Percentiles rank a stretch among this genome's conserved stretches.
These are phyloP conservation scores for Baronia brevicornis DNA, from an alignment of 2,888 invertebrate species.

Conservation along the genomic window DNA sequence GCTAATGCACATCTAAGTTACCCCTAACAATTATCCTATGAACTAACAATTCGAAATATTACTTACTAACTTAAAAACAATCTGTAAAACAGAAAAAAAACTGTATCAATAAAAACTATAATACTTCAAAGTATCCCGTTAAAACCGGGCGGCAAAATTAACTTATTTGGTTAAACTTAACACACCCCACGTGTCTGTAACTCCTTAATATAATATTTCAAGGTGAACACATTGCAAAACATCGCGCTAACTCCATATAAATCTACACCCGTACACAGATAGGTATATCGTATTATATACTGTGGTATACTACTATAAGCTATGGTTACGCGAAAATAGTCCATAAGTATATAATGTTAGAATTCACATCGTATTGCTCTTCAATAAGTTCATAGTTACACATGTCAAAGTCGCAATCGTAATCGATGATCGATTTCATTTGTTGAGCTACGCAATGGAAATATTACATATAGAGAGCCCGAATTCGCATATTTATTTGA, in stretches of 20 bases:
- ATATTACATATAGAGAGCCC: too few species aligned
- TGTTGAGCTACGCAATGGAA: too few species aligned
- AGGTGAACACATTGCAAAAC: constrained; percentile 68
- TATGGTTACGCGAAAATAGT: constrained; percentile 27
- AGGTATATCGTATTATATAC: constrained; percentile 51
- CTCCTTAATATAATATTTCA: constrained; percentile 46
- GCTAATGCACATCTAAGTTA: constrained; percentile 1
- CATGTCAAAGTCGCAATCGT: too few species aligned
- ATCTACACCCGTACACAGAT: constrained; percentile 71
- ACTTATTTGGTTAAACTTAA: constrained; percentile 56
- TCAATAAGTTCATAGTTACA: constrained; percentile 23
- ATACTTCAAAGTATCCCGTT: constrained; percentile 67
- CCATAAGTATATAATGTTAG: constrained; percentile 19
- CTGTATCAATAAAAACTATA: constrained; percentile 48
- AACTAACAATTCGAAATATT: constrained; percentile 52
- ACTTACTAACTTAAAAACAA: constrained; percentile 40
- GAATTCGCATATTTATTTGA: background rate
- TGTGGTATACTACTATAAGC: constrained; percentile 34
- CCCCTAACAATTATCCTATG: constrained; percentile 47
- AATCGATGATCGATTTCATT: too few species aligned
- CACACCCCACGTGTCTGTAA: constrained; percentile 44
- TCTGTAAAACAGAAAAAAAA: constrained; percentile 22
- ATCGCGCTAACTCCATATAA: constrained; percentile 60
- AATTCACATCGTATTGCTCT: constrained; percentile 27
- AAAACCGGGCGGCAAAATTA: constrained; percentile 59